Percentiles rank a stretch among this genome's conserved stretches.
Evolutionary conservation across 2,113 vertebrate genomes (phyloP).

Genomic region (Siniperca chuatsi): DNA sequence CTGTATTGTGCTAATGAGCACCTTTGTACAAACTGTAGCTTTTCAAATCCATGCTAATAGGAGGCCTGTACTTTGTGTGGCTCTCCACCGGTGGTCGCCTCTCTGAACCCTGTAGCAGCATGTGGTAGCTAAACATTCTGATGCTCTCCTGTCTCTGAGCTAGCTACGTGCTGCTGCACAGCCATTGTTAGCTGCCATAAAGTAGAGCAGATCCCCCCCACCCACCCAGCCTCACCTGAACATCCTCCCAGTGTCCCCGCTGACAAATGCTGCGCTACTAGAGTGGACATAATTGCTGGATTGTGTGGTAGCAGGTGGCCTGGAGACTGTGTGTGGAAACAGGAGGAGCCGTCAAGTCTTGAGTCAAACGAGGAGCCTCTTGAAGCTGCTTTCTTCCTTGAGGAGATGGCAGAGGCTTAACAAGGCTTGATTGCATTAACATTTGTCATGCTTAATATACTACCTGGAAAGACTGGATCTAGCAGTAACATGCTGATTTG

Average conservation of each 20-base stretch:
- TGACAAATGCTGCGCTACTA: constrained; percentile 66
- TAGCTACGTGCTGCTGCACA: constrained; percentile 23
- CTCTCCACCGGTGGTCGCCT: constrained; percentile 63
- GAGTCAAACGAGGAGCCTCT: constrained; percentile 70
- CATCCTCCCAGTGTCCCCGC: constrained; percentile 63
- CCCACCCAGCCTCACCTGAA: constrained; percentile 52
- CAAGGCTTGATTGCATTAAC: constrained; percentile 85
- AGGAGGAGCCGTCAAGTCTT: constrained; percentile 59
- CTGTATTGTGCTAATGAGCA: constrained; percentile 86
- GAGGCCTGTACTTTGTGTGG: constrained; percentile 75
- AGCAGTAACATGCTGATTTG: constrained; percentile 76
- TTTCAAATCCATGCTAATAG: constrained; percentile 84
- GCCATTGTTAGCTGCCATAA: constrained; percentile 29
- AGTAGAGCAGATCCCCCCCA: constrained; percentile 18
- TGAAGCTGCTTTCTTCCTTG: constrained; percentile 67
- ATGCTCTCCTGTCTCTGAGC: constrained; percentile 53
- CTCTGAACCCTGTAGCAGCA: constrained; percentile 67
- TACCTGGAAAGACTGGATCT: constrained; percentile 68
- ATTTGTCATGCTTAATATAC: constrained; percentile 78
- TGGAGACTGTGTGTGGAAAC: constrained; percentile 56
- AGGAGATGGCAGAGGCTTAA: constrained; percentile 77
- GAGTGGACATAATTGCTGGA: constrained; percentile 73
- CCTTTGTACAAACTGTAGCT: constrained; percentile 78
- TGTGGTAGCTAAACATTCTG: constrained; percentile 72
- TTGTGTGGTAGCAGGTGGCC: constrained; percentile 67